Conservation (phyloP, 30 jellyfish, hydroid and myxozoan species). For the Phacellophora camtschatica region DNA sequence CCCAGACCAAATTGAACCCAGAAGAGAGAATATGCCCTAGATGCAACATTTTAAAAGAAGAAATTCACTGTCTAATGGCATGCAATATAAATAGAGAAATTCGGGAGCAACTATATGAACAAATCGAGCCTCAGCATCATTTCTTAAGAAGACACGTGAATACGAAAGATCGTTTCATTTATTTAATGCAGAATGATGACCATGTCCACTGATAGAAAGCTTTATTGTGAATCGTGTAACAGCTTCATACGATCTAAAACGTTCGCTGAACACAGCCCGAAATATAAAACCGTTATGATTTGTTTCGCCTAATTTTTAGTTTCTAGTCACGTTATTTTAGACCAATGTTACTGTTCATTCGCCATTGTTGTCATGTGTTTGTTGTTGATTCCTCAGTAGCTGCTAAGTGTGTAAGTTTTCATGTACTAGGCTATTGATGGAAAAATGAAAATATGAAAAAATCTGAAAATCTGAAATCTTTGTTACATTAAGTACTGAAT, state of each 20-base stretch:
- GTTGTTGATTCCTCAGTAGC: background rate
- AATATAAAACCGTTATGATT: background rate
- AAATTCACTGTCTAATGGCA: too few species aligned
- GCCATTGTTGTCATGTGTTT: background rate
- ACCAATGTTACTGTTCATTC: background rate
- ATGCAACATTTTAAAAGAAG: too few species aligned
- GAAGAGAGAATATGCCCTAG: too few species aligned
- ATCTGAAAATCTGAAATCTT: constrained; percentile 14
- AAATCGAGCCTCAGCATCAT: too few species aligned
- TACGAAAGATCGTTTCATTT: too few species aligned
- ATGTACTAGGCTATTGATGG: too few species aligned
- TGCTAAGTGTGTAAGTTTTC: background rate
- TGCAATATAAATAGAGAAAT: too few species aligned
- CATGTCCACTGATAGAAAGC: constrained; percentile 4
- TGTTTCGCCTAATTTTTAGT: background rate
- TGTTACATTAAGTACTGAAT: too few species aligned
- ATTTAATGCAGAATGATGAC: background rate
- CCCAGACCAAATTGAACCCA: too few species aligned
- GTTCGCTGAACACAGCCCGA: background rate
- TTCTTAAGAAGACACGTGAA: too few species aligned
- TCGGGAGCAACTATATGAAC: too few species aligned
- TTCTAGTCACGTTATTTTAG: background rate
- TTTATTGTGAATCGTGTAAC: background rate
- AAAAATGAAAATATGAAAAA: background rate
- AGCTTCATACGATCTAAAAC: constrained; percentile 6